phyloP scores from a whole-genome alignment of 2,888 invertebrate species.

The Acheta domesticus region DNA sequence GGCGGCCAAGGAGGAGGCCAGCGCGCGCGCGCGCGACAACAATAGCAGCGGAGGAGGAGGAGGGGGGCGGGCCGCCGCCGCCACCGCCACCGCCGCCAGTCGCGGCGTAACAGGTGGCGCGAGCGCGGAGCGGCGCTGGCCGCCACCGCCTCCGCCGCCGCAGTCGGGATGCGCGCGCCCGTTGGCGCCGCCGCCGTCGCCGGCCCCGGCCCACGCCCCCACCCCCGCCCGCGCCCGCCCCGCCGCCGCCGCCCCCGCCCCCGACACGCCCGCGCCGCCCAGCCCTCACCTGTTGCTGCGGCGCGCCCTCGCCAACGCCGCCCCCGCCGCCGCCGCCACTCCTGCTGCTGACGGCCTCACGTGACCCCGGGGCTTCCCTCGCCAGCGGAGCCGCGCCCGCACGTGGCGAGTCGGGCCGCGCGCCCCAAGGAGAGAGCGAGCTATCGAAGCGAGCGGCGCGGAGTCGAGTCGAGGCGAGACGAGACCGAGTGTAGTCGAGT shows the following conservation, averaged over 20 bases:
- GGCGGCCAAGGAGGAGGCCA: neutral
- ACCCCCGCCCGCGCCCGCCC: neutral
- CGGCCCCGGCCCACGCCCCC: neutral
- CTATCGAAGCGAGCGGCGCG: neutral
- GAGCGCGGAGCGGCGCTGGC: neutral
- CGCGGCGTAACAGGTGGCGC: conserved; percentile 8
- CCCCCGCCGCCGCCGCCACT: neutral
- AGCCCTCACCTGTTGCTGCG: neutral
- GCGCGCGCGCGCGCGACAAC: conserved; percentile 23
- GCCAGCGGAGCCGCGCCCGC: neutral
- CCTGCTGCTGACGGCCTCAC: neutral
- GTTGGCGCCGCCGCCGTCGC: neutral
- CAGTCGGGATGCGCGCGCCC: neutral
- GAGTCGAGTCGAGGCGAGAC: neutral
- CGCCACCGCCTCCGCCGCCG: neutral
- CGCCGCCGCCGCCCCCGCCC: neutral
- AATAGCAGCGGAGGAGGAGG: conserved; percentile 25
- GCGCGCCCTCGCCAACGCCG: neutral
- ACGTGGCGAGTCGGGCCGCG: neutral
- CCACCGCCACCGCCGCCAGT: neutral
- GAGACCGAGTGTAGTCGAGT: neutral
- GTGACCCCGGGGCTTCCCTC: neutral
- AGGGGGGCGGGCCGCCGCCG: neutral
- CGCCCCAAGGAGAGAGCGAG: neutral
- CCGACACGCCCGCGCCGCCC: neutral